Evolutionary conservation across 2,797 vertebrate species (phyloP).

Genomic region (Crocidura indochinensis): DNA sequence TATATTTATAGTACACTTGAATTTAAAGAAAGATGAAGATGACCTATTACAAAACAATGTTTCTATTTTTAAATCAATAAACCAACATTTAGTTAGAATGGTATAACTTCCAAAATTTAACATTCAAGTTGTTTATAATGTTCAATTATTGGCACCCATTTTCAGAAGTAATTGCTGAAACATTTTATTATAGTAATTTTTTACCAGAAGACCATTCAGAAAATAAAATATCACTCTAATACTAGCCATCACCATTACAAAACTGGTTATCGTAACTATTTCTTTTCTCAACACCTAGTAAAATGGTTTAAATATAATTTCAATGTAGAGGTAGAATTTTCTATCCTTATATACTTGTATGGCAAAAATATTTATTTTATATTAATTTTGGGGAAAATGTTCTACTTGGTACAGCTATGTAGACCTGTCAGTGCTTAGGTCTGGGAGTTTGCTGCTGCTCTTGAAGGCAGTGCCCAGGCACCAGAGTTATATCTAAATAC

Average conservation of each 20-base stretch:
- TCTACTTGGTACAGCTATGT: too few relatives aligned
- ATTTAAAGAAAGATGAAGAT: background rate
- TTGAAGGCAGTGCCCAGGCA: too few relatives aligned
- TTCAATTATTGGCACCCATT: background rate
- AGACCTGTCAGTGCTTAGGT: too few relatives aligned
- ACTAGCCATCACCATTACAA: background rate
- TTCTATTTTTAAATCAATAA: conserved; percentile 29
- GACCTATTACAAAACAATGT: background rate
- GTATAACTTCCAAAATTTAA: background rate
- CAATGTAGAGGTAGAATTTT: background rate
- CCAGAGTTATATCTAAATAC: too few relatives aligned
- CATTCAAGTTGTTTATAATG: background rate
- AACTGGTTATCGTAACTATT: background rate
- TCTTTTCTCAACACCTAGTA: background rate
- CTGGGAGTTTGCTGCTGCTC: too few relatives aligned
- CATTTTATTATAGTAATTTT: background rate
- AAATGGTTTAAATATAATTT: conserved; percentile 38
- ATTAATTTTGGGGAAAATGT: too few relatives aligned
- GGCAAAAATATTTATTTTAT: background rate
- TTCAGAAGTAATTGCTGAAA: background rate
- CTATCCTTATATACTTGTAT: background rate
- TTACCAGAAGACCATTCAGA: background rate
- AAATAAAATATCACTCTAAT: background rate
- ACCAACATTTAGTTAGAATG: background rate
- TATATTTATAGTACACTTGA: background rate